A percentile compares a stretch with the other conserved stretches of the same genome.
These are phyloP conservation scores for Netelia melanura DNA, from an alignment of 2,888 invertebrate species.

Conservation along the genomic window DNA sequence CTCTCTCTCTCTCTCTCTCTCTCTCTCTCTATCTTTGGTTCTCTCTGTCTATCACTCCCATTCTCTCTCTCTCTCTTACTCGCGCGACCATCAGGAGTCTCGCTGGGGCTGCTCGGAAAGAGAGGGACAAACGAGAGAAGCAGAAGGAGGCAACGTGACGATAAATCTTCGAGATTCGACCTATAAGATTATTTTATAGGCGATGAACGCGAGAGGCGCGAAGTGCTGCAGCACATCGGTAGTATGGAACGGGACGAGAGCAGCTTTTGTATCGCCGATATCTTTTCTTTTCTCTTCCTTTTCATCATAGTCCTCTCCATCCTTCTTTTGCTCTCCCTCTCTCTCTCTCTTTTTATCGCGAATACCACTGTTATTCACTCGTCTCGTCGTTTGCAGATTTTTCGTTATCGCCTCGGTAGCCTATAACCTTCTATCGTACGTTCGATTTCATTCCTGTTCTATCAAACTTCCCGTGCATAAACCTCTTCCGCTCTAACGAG, in stretches of 20 bases:
- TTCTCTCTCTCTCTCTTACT: no score
- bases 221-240: constrained; percentile 1
- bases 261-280: not conserved
- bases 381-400: not conserved
- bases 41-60: no score
- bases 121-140: not conserved
- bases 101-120: no score
- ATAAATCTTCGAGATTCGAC: constrained; percentile 65
- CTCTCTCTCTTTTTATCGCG: not conserved
- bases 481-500: not conserved
- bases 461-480: not conserved
- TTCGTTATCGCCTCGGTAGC: not conserved
- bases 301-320: not conserved
- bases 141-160: constrained; percentile 27
- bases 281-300: not conserved
- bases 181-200: constrained; percentile 59
- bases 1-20: no score
- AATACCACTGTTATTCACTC: not conserved
- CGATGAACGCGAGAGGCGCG: constrained; percentile 37
- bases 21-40: no score
- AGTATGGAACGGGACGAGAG: not conserved
- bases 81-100: no score
- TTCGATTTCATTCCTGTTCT: not conserved
- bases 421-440: not conserved
- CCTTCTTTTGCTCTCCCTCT: not conserved